Percentiles rank a stretch among this genome's conserved stretches.
These are phyloP conservation scores for Apodemus agrarius DNA, from an alignment of 2,797 vertebrate species.

Conservation along the genomic window DNA sequence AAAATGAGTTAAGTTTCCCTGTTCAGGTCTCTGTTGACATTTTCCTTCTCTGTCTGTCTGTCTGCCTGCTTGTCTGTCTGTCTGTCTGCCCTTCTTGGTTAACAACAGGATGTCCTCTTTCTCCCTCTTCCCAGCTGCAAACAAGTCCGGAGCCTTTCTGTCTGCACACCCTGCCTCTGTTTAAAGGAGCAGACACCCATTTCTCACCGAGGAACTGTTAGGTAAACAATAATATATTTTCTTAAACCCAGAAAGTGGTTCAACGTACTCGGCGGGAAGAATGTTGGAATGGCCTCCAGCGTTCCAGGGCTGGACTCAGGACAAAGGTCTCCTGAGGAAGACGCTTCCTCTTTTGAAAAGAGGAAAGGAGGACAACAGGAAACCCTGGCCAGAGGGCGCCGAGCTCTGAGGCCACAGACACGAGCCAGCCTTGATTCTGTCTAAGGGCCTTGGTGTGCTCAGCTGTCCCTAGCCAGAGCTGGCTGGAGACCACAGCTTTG, in stretches of 20 bases:
- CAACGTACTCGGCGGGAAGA: slow-evolving; percentile 63
- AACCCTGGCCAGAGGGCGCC: neutral
- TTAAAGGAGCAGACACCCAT: slow-evolving; percentile 84
- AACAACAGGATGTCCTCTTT: slow-evolving; percentile 81
- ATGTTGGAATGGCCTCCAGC: slow-evolving; percentile 64
- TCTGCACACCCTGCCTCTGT: slow-evolving; percentile 71
- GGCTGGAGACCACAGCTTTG: neutral
- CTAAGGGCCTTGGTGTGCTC: neutral
- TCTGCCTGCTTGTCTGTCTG: neutral
- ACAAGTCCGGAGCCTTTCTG: slow-evolving; percentile 82
- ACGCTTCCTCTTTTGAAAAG: slow-evolving; percentile 57
- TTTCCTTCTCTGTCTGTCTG: slow-evolving; percentile 42
- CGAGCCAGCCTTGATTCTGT: slow-evolving; percentile 1
- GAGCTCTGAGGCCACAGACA: neutral
- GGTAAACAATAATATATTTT: slow-evolving; percentile 85
- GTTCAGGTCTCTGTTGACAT: slow-evolving; percentile 47
- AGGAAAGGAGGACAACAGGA: slow-evolving; percentile 54
- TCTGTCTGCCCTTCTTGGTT: slow-evolving; percentile 11
- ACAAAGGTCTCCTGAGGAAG: slow-evolving; percentile 72
- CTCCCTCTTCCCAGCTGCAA: slow-evolving; percentile 75
- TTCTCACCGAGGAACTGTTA: slow-evolving; percentile 82
- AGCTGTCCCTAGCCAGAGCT: accelerated
- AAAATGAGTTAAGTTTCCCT: neutral
- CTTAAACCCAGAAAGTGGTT: slow-evolving; percentile 82
- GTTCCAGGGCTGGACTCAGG: slow-evolving; percentile 75